Conservation (phyloP, 2,797 vertebrate genomes). For the Rhincodon typus region DNA sequence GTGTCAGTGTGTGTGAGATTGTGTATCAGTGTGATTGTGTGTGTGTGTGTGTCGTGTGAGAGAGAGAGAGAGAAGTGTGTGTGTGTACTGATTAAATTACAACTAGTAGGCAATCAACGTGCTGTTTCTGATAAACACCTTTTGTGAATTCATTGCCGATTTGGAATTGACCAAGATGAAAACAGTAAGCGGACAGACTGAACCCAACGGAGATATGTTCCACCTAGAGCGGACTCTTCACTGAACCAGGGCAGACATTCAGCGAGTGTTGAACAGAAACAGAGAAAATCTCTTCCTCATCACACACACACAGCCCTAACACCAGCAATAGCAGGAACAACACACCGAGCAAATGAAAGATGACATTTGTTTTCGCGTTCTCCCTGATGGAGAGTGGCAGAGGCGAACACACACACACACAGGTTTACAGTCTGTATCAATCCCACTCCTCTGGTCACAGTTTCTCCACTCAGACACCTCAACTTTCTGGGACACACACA, state of each 20-base stretch:
- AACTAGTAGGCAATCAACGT: conserved; percentile 46
- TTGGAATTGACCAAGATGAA: not conserved
- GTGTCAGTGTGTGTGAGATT: too few species aligned
- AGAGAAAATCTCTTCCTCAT: not conserved
- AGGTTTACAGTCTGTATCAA: conserved; percentile 45
- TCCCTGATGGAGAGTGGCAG: conserved; percentile 45
- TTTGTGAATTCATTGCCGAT: not conserved
- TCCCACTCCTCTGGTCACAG: conserved; percentile 48
- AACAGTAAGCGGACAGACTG: not conserved
- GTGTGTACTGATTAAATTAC: conserved; percentile 51
- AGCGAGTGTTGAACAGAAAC: too few species aligned
- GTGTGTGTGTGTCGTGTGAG: too few species aligned
- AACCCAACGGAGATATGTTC: not conserved
- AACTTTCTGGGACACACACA: conserved; percentile 46
- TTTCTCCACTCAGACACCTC: conserved; percentile 43
- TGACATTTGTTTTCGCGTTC: conserved; percentile 48
- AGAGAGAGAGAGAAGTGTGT: too few species aligned
- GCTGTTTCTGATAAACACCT: not conserved
- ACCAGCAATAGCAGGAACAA: not conserved
- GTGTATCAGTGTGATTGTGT: too few species aligned
- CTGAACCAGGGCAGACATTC: too few species aligned
- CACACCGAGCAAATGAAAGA: conserved; percentile 46
- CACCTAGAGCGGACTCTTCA: too few species aligned
- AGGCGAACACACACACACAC: conserved; percentile 53
- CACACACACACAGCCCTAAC: not conserved